Conservation (phyloP, 2,113 vertebrate genomes). For the Phainopepla nitens region DNA sequence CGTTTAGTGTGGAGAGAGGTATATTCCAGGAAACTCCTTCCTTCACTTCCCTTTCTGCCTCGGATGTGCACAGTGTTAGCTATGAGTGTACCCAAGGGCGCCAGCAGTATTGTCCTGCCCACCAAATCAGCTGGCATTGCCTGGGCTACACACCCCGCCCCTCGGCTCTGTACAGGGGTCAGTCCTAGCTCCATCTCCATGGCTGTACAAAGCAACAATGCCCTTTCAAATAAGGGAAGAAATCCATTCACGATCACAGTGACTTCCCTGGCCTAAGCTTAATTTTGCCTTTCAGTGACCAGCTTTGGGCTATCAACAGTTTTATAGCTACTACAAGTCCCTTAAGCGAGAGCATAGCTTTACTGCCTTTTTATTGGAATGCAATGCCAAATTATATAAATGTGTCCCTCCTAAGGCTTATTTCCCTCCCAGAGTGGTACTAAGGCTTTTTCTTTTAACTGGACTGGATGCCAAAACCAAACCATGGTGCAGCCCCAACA, state of each 20-base stretch:
- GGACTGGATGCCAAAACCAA: not conserved
- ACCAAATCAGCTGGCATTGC: not conserved
- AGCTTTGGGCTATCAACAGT: not conserved
- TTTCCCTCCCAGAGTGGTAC: not conserved
- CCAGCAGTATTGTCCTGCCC: not conserved
- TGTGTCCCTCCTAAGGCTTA: not conserved
- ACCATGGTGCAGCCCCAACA: not conserved
- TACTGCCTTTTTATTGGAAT: not conserved
- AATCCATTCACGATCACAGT: not conserved
- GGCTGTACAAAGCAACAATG: not conserved
- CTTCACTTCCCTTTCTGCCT: not conserved
- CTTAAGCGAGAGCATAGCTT: not conserved
- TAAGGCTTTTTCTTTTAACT: not conserved
- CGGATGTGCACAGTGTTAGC: not conserved
- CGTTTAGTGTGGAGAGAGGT: not conserved
- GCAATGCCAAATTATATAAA: not conserved
- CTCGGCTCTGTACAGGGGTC: not conserved
- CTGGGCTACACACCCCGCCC: not conserved
- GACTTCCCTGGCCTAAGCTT: not conserved
- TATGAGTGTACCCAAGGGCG: not conserved
- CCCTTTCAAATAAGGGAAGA: not conserved
- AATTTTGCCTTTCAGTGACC: not conserved
- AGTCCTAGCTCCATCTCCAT: accelerated
- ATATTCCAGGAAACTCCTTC: not conserved
- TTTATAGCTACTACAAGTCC: not conserved